These are phyloP conservation scores for Hormaphis cornu DNA, from an alignment of 1,140 invertebrate genomes.

Conservation along the genomic window DNA sequence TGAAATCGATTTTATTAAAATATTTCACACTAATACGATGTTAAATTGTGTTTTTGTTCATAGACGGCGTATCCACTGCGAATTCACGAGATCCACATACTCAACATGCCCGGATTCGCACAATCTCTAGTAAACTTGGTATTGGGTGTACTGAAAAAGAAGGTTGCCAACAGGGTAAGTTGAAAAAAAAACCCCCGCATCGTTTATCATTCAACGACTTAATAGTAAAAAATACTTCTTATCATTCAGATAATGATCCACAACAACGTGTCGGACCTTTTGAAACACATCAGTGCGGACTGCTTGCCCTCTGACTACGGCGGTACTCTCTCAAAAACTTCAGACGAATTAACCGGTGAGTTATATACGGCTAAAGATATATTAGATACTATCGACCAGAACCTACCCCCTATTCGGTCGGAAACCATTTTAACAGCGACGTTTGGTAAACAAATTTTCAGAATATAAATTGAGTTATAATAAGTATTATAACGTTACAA, in stretches of 20 bases:
- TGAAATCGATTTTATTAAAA: too few species aligned
- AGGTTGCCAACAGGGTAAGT: background rate
- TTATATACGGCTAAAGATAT: background rate
- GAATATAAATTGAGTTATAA: too few species aligned
- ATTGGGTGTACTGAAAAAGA: background rate
- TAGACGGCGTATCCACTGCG: slow-evolving; percentile 12
- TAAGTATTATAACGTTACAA: too few species aligned
- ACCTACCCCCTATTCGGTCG: too few species aligned
- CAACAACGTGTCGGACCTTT: background rate
- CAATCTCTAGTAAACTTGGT: background rate
- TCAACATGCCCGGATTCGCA: slow-evolving; percentile 2
- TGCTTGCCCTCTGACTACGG: slow-evolving; percentile 17
- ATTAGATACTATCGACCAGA: too few species aligned
- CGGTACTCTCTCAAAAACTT: slow-evolving; percentile 6
- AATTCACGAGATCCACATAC: background rate
- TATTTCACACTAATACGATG: too few species aligned
- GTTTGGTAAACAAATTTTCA: too few species aligned
- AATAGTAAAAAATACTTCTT: too few species aligned
- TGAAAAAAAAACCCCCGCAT: too few species aligned
- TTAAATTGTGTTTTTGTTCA: background rate
- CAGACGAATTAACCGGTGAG: slow-evolving; percentile 17
- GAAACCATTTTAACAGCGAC: too few species aligned
- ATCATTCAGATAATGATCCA: slow-evolving; percentile 12
- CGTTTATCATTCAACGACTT: too few species aligned
- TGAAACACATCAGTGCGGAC: background rate